phyloP scores from a whole-genome alignment of 2,888 invertebrate genomes.

The Esperia sulphurella region DNA sequence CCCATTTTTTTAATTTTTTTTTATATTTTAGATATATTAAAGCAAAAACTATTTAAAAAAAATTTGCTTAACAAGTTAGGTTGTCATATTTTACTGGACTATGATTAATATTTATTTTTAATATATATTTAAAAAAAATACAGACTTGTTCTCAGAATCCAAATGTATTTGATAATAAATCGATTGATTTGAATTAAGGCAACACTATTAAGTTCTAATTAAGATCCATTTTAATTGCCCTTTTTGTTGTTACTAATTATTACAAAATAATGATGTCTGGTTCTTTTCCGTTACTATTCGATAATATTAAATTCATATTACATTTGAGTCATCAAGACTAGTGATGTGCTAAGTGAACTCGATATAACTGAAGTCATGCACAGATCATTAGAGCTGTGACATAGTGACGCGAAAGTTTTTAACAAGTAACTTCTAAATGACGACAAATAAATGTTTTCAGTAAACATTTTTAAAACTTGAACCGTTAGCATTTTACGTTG shows the following conservation, averaged over 20 bases:
- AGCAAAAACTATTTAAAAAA: too few species aligned
- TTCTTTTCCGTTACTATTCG: constrained; percentile 32
- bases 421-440: constrained; percentile 1
- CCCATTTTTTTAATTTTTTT: constrained; percentile 75
- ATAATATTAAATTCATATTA: constrained; percentile 11
- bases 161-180: too few species aligned
- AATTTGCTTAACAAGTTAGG: too few species aligned
- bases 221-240: constrained; percentile 20
- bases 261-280: constrained; percentile 26
- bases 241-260: constrained; percentile 36
- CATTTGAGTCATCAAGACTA: constrained; percentile 17
- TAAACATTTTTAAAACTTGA: neutral
- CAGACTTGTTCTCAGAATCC: too few species aligned
- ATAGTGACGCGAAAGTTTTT: constrained; percentile 4
- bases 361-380: constrained; percentile 18
- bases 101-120: too few species aligned
- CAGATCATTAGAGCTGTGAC: neutral
- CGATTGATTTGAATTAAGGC: too few species aligned
- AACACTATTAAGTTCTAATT: constrained; percentile 21
- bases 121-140: too few species aligned
- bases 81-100: too few species aligned
- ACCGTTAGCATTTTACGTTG: neutral
- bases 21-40: neutral
- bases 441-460: neutral
- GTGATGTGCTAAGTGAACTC: constrained; percentile 15